These are phyloP conservation scores for Radopholus similis DNA, from an alignment of 1,140 invertebrate species.

Conservation along the genomic window DNA sequence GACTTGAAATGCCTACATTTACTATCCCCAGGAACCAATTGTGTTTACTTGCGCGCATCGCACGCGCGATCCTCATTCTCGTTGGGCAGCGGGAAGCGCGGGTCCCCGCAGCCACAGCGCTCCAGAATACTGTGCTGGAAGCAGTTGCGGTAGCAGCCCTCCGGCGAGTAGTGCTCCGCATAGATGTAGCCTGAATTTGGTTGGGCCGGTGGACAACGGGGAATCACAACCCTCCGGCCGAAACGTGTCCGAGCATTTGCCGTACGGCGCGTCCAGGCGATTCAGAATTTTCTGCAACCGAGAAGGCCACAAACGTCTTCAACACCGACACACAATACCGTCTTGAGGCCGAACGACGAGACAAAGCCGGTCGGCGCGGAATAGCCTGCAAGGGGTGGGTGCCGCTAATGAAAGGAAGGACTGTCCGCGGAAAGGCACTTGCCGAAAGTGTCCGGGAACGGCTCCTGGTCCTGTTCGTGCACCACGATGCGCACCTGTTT, in stretches of 20 bases:
- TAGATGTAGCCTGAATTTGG: too few species aligned
- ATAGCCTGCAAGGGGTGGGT: conserved; percentile 44
- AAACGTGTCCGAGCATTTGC: conserved; percentile 54
- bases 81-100: conserved; percentile 50
- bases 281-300: conserved; percentile 54
- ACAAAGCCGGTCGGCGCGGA: conserved; percentile 58
- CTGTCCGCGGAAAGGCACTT: conserved; percentile 25
- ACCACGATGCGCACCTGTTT: conserved; percentile 50
- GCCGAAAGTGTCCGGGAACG: conserved; percentile 59
- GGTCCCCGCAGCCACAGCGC: conserved; percentile 57
- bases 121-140: conserved; percentile 54
- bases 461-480: conserved; percentile 60
- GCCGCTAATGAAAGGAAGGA: too few species aligned
- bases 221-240: conserved; percentile 57
- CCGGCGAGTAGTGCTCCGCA: not conserved
- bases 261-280: conserved; percentile 52
- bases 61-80: conserved; percentile 49
- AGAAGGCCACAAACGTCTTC: not conserved
- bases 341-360: conserved; percentile 59
- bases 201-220: too few species aligned
- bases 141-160: conserved; percentile 59
- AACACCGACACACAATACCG: too few species aligned
- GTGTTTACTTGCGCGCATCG: too few species aligned
- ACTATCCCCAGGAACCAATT: too few species aligned
- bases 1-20: too few species aligned